phyloP scores from a whole-genome alignment of 1,140 invertebrate species.

The Mylabris phalerata region DNA sequence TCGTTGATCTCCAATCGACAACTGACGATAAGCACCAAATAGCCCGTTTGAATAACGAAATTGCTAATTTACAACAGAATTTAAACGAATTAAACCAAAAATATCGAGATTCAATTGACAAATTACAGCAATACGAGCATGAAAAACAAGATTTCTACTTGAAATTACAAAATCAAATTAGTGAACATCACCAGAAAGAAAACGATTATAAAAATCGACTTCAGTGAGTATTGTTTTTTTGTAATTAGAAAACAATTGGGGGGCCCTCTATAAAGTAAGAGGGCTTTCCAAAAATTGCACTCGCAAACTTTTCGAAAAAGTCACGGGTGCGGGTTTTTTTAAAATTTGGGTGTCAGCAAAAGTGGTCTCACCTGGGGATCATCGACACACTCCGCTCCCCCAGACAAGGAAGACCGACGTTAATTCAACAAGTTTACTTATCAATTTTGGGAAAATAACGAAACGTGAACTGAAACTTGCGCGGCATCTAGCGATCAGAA shows the following conservation, averaged over 20 bases:
- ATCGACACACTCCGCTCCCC: conserved; percentile 32
- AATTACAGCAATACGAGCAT: conserved; percentile 18
- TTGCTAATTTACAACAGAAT: conserved; percentile 26
- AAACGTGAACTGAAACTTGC: too few relatives aligned
- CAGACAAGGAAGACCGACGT: conserved; percentile 27
- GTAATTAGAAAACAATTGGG: background rate
- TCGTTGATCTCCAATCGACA: conserved; percentile 56
- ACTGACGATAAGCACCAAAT: conserved; percentile 58
- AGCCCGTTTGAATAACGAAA: conserved; percentile 43
- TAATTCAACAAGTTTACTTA: too few relatives aligned
- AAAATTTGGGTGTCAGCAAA: conserved; percentile 25
- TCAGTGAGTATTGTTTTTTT: background rate
- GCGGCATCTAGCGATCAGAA: too few relatives aligned
- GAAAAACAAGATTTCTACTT: conserved; percentile 25
- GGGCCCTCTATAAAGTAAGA: conserved; percentile 23
- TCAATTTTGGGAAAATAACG: too few relatives aligned
- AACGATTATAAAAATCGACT: background rate
- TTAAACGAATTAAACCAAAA: conserved; percentile 26
- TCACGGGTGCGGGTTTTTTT: conserved; percentile 17
- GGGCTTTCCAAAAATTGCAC: conserved; percentile 32
- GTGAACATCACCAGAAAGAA: too few relatives aligned
- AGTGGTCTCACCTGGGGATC: conserved; percentile 31
- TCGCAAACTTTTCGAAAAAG: conserved; percentile 1
- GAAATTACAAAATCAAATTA: background rate
- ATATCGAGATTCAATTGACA: conserved; percentile 23